Evolutionary conservation across 1,140 invertebrate species (phyloP), one percentile per base, ranked within the genome.

Genomic region (Helicoverpa armigera): DNA sequence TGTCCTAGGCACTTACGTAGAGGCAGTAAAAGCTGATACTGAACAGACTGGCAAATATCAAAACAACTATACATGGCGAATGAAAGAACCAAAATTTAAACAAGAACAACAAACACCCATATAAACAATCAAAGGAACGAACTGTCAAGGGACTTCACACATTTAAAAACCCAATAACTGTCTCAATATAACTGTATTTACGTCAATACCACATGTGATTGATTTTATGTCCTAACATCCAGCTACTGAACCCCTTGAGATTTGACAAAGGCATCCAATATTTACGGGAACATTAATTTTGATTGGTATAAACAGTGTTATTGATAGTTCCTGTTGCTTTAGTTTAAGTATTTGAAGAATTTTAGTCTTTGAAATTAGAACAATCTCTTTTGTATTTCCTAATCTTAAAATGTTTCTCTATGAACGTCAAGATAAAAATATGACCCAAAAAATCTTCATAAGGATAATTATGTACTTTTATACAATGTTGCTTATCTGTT

Each of bases 201-300:
- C 50, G 75, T 77, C 74, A 65, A 77, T 63, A 77, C 74, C 18
- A 61, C 48, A 35, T 51, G 35, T 77, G 74, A 77, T 77, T 35
- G 60, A 77, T 77, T 77, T 77, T 77, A 77, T 77, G 67, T 65
- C 18, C 50, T 29, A 76, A 77, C 74, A 54, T 31, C 35, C 23
- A 31, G 53, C 72, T 54, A 54, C 74, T 43, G 74, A 77, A 77
- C 74, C 74, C 74, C 74, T 65, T 77, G 61, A 77, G 74, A 67
- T 53, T 76, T 77, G 14, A 77, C 74, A 77, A 77, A 77, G 74
- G 60, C 43, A 77, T 77, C 74, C 16, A 65, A 77, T 77, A 77
- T 77, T 77, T 77, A 77, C 61, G 74, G 53, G 74, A 77, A 16
- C 74, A 65, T 77, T 77, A 77, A 77, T 65, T 77, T 77, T 77